These are phyloP conservation scores for Clarias pachynema DNA, from an alignment of 2,797 vertebrate species.

Conservation along the genomic window DNA sequence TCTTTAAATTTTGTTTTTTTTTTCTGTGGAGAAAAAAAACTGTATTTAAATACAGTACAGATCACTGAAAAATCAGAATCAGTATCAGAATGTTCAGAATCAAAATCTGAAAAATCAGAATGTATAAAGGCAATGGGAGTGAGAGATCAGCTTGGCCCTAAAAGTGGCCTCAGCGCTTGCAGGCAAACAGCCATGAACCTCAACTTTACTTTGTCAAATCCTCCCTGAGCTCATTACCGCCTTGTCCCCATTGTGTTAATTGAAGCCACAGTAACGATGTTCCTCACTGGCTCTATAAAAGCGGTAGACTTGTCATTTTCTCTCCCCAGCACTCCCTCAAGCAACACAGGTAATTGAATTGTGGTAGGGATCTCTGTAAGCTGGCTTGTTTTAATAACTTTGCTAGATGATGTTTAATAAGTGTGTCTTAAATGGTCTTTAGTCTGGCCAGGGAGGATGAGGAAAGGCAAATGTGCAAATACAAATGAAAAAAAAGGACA, in stretches of 20 bases:
- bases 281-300: slow-evolving; percentile 70
- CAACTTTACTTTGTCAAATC: slow-evolving; percentile 70
- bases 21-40: no score
- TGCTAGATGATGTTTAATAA: slow-evolving; percentile 83
- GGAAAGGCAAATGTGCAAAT: slow-evolving; percentile 77
- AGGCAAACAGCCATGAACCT: slow-evolving; percentile 66
- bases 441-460: slow-evolving; percentile 70
- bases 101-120: neutral
- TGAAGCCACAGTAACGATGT: slow-evolving; percentile 75
- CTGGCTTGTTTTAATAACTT: slow-evolving; percentile 85
- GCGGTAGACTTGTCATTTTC: slow-evolving; percentile 68
- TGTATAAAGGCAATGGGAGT: slow-evolving; percentile 61
- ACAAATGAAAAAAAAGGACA: slow-evolving; percentile 66
- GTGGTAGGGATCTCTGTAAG: slow-evolving; percentile 76
- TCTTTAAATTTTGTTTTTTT: neutral
- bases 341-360: slow-evolving; percentile 84
- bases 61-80: neutral
- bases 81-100: no score
- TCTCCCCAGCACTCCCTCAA: slow-evolving; percentile 70
- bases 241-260: slow-evolving; percentile 76
- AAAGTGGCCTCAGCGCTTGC: slow-evolving; percentile 63
- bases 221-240: slow-evolving; percentile 71
- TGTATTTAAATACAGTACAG: neutral
- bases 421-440: slow-evolving; percentile 78
- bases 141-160: slow-evolving; percentile 65